Evolutionary conservation across 1,140 invertebrate species (phyloP).

Genomic region (Pogonus chalceus): DNA sequence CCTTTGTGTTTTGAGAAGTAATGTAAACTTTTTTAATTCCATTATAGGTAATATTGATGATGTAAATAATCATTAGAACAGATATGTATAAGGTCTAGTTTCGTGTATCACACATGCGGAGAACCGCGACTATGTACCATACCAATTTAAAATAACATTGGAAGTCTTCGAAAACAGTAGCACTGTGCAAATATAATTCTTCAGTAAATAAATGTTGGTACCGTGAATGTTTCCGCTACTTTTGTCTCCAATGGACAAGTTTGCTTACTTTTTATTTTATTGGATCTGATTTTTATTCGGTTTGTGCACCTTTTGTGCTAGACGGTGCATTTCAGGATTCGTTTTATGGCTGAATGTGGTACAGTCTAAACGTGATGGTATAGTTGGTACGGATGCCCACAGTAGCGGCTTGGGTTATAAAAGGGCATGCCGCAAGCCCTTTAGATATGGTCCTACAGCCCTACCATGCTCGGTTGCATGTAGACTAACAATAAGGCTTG

Average conservation of each 20-base stretch:
- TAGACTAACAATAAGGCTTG: conserved; percentile 3
- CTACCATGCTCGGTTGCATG: conserved; percentile 9
- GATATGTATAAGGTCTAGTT: not conserved
- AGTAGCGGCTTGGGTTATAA: conserved; percentile 14
- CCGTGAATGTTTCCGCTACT: conserved; percentile 12
- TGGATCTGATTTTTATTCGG: conserved; percentile 14
- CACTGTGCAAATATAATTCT: not conserved
- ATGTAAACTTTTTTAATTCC: conserved; percentile 6
- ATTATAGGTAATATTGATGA: not conserved
- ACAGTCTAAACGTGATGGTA: conserved; percentile 3
- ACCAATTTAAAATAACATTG: not conserved
- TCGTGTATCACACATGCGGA: not conserved
- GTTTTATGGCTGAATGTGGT: not conserved
- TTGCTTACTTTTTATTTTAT: conserved; percentile 15
- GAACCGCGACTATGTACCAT: not conserved
- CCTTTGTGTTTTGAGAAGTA: conserved; percentile 2
- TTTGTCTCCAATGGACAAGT: conserved; percentile 11
- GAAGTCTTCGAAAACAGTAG: not conserved
- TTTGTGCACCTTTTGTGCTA: conserved; percentile 11
- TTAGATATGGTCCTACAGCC: conserved; percentile 12
- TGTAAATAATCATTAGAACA: not conserved
- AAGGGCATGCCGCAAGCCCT: conserved; percentile 14
- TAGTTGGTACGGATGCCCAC: conserved; percentile 7
- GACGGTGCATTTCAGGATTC: not conserved
- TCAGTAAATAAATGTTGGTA: not conserved